Evolutionary conservation across 2,797 vertebrate species (phyloP).

Genomic region (Avahi laniger): DNA sequence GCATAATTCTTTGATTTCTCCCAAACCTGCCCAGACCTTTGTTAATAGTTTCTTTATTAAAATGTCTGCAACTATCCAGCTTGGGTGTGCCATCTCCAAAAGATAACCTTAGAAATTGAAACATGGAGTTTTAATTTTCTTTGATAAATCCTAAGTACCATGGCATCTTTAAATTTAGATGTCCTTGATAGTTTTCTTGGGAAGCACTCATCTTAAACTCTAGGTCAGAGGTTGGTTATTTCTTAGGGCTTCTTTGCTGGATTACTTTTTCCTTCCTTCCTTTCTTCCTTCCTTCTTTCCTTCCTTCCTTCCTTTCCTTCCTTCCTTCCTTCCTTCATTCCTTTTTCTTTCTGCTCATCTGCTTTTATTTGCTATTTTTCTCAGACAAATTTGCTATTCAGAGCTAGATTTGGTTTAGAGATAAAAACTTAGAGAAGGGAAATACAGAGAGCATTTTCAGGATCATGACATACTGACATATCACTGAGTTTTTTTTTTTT

Average conservation of each 20-base stretch:
- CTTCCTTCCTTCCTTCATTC: not conserved
- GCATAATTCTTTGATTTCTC: not conserved
- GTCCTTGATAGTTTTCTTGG: not conserved
- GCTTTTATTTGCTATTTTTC: not conserved
- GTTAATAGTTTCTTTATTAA: not conserved
- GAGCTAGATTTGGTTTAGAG: not conserved
- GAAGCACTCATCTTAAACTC: not conserved
- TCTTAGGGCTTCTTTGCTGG: not conserved
- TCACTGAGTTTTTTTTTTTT: not conserved
- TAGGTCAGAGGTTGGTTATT: not conserved
- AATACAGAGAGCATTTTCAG: not conserved
- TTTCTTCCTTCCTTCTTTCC: not conserved
- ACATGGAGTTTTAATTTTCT: not conserved
- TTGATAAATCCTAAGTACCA: not conserved
- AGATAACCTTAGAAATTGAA: not conserved
- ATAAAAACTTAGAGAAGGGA: not conserved
- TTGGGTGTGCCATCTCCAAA: not conserved
- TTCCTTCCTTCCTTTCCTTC: not conserved
- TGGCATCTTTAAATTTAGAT: not conserved
- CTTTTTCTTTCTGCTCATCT: not conserved
- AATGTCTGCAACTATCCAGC: not conserved
- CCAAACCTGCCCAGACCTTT: not conserved
- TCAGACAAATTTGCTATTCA: not conserved
- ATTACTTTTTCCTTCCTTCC: not conserved
- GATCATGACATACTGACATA: not conserved